Percentiles rank a stretch among this genome's conserved stretches.
Evolutionary conservation across 2,888 invertebrate species (phyloP).

Genomic region (Pollenia griseotomentosa): DNA sequence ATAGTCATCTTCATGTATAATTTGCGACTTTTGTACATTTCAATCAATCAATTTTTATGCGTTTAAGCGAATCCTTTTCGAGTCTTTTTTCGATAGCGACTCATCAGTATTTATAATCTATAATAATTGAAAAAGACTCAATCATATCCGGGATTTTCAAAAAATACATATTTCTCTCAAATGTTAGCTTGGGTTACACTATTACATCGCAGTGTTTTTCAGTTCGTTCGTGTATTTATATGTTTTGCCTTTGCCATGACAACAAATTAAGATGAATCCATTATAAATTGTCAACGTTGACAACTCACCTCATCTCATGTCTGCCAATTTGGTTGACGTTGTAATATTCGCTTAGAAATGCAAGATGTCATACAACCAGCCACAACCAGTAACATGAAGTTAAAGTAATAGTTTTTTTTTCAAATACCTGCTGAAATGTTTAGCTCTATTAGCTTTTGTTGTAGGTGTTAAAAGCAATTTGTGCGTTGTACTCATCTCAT

Average conservation of each 20-base stretch:
- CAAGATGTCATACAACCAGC: background rate
- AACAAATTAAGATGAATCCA: slow-evolving; percentile 70
- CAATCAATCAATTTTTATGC: no score
- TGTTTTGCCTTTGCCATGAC: slow-evolving; percentile 40
- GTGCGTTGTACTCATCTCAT: slow-evolving; percentile 3
- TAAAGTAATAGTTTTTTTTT: background rate
- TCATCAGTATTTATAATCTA: no score
- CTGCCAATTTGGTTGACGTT: slow-evolving; percentile 63
- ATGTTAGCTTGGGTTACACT: no score
- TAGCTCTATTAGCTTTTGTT: background rate
- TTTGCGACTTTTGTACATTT: no score
- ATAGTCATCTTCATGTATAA: no score
- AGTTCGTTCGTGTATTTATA: background rate
- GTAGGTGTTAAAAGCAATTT: slow-evolving; percentile 1
- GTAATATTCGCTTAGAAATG: slow-evolving; percentile 34
- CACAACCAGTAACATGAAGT: background rate
- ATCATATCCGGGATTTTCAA: no score
- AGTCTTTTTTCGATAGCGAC: no score
- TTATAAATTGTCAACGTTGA: slow-evolving; percentile 69
- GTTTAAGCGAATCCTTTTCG: no score
- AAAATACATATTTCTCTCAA: no score
- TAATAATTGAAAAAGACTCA: no score
- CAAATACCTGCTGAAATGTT: background rate
- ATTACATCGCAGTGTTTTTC: no score
- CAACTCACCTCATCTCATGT: slow-evolving; percentile 63